Percentiles rank a stretch among this genome's conserved stretches.
phyloP scores from a whole-genome alignment of 2,797 vertebrate species.

The Hirundo rustica region DNA sequence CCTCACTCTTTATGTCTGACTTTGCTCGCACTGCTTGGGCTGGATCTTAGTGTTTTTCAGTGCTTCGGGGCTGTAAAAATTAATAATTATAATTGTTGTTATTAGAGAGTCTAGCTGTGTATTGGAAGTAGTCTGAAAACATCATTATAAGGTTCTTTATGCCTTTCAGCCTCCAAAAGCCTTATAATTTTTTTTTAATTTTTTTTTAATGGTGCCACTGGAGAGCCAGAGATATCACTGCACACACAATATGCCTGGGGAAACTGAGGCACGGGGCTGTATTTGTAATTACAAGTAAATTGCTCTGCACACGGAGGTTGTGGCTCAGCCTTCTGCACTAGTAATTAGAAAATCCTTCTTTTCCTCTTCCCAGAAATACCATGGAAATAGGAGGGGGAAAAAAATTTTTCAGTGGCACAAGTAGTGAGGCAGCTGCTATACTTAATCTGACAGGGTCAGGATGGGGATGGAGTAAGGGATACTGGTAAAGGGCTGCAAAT shows the following conservation, averaged over 20 bases:
- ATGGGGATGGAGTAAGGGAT: not conserved
- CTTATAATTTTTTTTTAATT: not conserved
- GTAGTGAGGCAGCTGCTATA: not conserved
- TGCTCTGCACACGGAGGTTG: accelerated
- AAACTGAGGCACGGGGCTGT: not conserved
- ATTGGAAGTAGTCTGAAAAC: not conserved
- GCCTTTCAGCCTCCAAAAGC: not conserved
- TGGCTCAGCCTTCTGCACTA: not conserved
- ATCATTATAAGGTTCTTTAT: not conserved
- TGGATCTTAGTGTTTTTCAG: not conserved
- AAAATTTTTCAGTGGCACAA: not conserved
- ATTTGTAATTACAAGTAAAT: not conserved
- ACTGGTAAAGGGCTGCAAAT: not conserved
- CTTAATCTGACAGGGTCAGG: not conserved
- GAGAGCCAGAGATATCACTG: not conserved
- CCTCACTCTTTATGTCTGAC: slow-evolving; percentile 22
- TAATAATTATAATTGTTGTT: not conserved
- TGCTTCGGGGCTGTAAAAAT: not conserved
- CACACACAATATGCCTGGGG: accelerated
- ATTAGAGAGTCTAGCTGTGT: not conserved
- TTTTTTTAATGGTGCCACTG: not conserved
- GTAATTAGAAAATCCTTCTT: not conserved
- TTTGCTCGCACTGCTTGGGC: not conserved
- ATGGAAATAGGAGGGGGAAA: not conserved
- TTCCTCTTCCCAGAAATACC: not conserved